phyloP scores from a whole-genome alignment of 1,140 invertebrate genomes.

The Drosophila varians region DNA sequence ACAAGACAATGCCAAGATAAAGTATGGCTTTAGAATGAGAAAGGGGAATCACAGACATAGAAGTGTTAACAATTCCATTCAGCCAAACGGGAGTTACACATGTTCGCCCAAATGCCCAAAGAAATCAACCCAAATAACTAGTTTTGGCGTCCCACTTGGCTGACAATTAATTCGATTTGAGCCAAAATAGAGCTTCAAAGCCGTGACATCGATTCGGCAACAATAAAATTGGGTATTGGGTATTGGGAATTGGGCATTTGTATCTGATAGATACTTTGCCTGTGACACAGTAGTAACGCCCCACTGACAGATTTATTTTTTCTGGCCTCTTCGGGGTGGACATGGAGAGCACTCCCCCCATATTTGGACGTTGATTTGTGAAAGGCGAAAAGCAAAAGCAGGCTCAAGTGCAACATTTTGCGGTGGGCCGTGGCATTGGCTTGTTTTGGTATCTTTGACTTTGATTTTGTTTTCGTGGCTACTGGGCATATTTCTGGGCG shows the following conservation, averaged over 20 bases:
- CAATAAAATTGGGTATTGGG: constrained; percentile 47
- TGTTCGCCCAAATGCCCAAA: constrained; percentile 13
- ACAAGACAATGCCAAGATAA: background rate
- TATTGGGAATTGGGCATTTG: constrained; percentile 29
- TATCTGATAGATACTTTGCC: constrained; percentile 64
- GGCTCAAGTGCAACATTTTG: constrained; percentile 35
- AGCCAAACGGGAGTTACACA: constrained; percentile 6
- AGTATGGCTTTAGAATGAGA: constrained; percentile 1
- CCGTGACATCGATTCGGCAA: constrained; percentile 63
- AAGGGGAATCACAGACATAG: background rate
- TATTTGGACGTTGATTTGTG: constrained; percentile 64
- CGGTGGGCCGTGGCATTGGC: constrained; percentile 7
- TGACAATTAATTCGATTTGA: constrained; percentile 47
- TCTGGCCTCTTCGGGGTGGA: constrained; percentile 23
- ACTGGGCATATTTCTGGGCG: constrained; percentile 65
- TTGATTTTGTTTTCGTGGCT: constrained; percentile 28
- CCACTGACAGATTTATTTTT: constrained; percentile 73
- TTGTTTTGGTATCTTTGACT: constrained; percentile 1
- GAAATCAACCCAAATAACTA: constrained; percentile 57
- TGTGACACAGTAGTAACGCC: constrained; percentile 74
- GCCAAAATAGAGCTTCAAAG: constrained; percentile 14
- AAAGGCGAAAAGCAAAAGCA: constrained; percentile 47
- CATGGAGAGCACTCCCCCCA: constrained; percentile 39
- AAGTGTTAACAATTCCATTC: background rate
- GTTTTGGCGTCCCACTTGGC: constrained; percentile 30